A percentile compares a stretch with the other conserved stretches of the same genome.
phyloP scores from a whole-genome alignment of 2,888 invertebrate species.

The Apomyelois bistriatella region DNA sequence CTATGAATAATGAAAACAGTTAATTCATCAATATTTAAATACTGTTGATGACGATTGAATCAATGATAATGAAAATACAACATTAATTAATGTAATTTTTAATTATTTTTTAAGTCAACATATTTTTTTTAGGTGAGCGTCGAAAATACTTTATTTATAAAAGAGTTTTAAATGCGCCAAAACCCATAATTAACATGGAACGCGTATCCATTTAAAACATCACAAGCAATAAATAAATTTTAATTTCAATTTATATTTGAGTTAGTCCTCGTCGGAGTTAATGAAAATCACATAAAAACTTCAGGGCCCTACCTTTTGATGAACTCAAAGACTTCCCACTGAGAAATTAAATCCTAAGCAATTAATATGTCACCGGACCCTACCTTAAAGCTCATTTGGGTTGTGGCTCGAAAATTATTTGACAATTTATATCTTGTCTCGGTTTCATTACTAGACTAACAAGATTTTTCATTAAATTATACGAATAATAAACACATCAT shows the following conservation, averaged over 20 bases:
- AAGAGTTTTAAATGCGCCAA: background rate
- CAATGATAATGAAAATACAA: no score
- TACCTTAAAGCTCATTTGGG: background rate
- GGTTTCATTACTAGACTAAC: no score
- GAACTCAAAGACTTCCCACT: slow-evolving; percentile 31
- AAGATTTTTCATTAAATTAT: no score
- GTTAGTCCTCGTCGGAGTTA: slow-evolving; percentile 12
- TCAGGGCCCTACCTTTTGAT: slow-evolving; percentile 23
- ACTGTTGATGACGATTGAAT: background rate
- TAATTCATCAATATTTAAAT: slow-evolving; percentile 22
- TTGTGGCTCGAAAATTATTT: background rate
- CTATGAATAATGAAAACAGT: slow-evolving; percentile 18
- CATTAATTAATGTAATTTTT: no score
- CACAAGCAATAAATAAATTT: slow-evolving; percentile 18
- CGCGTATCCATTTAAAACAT: background rate
- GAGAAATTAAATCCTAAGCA: slow-evolving; percentile 31
- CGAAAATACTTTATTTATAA: no score
- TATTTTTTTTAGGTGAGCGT: no score
- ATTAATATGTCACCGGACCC: slow-evolving; percentile 30
- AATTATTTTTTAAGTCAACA: no score
- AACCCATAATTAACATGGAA: background rate
- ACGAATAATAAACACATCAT: no score
- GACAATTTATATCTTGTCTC: background rate
- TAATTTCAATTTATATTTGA: slow-evolving; percentile 20
- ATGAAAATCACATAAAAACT: slow-evolving; percentile 30